These are phyloP conservation scores for Lichenostomus cassidix DNA, from an alignment of 2,113 vertebrate species.

Conservation along the genomic window DNA sequence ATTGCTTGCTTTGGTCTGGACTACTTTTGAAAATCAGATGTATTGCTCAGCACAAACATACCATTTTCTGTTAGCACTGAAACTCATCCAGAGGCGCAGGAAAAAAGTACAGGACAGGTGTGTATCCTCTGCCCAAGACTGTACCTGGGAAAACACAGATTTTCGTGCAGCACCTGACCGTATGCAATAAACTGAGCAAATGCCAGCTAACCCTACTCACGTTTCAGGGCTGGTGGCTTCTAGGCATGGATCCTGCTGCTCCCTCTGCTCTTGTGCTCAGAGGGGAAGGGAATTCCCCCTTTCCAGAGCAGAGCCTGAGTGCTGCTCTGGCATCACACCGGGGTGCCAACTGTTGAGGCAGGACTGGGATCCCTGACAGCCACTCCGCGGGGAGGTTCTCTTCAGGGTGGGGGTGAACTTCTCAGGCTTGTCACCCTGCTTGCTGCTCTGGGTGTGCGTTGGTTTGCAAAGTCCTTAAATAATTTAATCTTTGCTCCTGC, in stretches of 20 bases:
- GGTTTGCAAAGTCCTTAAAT: not conserved
- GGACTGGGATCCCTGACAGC: not conserved
- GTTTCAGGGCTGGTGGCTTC: not conserved
- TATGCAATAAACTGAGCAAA: too few species aligned
- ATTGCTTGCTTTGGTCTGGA: not conserved
- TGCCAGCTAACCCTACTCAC: fast-evolving
- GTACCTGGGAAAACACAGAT: not conserved
- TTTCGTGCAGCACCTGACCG: not conserved
- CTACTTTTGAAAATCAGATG: not conserved
- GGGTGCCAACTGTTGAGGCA: not conserved
- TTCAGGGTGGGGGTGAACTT: not conserved
- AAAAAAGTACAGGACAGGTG: not conserved
- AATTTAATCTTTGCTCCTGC: not conserved
- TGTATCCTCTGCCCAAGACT: fast-evolving
- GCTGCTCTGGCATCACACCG: fast-evolving
- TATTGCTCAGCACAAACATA: not conserved
- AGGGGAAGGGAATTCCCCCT: not conserved
- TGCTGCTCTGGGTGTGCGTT: not conserved
- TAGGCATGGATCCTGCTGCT: not conserved
- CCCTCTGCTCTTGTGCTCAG: not conserved
- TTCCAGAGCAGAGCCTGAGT: fast-evolving
- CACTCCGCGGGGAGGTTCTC: not conserved
- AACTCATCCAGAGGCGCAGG: not conserved
- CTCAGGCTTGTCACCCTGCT: not conserved
- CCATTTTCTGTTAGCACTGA: not conserved